phyloP scores from a whole-genome alignment of 1,140 invertebrate genomes.

The Drosophila nigromelanica region DNA sequence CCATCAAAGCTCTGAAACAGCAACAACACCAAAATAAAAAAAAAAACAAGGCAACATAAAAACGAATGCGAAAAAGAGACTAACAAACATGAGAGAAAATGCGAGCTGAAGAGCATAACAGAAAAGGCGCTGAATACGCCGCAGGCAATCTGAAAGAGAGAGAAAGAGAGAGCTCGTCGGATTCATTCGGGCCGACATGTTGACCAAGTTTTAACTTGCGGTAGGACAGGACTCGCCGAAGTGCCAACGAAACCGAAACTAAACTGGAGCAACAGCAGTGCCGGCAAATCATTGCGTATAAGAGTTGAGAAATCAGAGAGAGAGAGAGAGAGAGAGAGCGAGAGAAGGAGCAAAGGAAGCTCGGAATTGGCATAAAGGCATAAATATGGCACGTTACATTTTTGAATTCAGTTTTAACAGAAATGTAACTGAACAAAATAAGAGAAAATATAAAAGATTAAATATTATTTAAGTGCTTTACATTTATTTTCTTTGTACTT shows the following conservation, averaged over 20 bases:
- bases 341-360: background rate
- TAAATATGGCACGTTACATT: constrained; percentile 3
- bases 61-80: background rate
- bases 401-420: background rate
- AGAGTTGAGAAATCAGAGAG: constrained; percentile 26
- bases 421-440: background rate
- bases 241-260: constrained; percentile 21
- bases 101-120: background rate
- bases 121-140: constrained; percentile 50
- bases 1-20: constrained; percentile 20
- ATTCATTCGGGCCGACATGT: constrained; percentile 13
- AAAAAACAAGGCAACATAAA: constrained; percentile 1
- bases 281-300: constrained; percentile 48
- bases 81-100: background rate
- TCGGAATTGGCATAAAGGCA: constrained; percentile 12
- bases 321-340: background rate
- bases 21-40: constrained; percentile 4
- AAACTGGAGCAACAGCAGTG: constrained; percentile 65
- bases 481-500: too few relatives aligned
- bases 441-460: background rate
- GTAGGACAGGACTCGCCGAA: constrained; percentile 51
- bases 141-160: constrained; percentile 2
- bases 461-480: background rate
- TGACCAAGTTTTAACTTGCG: constrained; percentile 71
- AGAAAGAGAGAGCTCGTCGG: background rate